Evolutionary conservation across 2,797 vertebrate species (phyloP).

Genomic region (Micropoecilia bifurca): DNA sequence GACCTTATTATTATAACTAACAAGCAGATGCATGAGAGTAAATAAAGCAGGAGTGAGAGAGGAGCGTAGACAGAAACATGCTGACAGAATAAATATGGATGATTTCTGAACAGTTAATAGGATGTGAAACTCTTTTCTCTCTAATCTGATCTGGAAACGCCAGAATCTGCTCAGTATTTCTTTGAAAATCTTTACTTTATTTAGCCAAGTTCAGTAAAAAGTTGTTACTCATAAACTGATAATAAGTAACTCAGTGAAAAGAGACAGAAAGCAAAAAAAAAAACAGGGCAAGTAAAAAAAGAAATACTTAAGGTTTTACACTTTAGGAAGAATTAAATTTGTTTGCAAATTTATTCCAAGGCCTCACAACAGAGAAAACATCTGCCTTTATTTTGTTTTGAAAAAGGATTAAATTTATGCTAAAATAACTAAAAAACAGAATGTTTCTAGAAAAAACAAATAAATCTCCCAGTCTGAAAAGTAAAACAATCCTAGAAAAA

Average conservation of each 20-base stretch:
- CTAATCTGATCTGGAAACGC: conserved; percentile 40
- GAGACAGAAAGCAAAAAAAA: background rate
- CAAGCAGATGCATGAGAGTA: background rate
- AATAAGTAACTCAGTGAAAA: background rate
- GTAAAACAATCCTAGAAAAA: too few relatives aligned
- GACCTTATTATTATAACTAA: background rate
- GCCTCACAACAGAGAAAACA: background rate
- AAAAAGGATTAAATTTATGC: too few relatives aligned
- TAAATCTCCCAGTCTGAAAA: too few relatives aligned
- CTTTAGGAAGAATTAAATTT: background rate
- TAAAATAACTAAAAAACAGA: too few relatives aligned
- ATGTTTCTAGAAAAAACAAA: too few relatives aligned
- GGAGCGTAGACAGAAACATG: conserved; percentile 25
- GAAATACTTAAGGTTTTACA: background rate
- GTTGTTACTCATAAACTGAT: background rate
- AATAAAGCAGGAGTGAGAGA: conserved; percentile 2
- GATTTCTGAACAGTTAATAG: conserved; percentile 36
- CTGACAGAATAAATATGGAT: conserved; percentile 36
- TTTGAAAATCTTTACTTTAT: background rate
- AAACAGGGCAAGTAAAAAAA: background rate
- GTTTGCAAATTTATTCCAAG: background rate
- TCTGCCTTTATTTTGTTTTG: conserved; percentile 1
- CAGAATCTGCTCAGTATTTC: conserved; percentile 27
- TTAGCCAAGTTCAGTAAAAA: background rate
- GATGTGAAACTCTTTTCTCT: conserved; percentile 70